Conservation (phyloP, 2,113 vertebrate genomes). For the Pipra filicauda region DNA sequence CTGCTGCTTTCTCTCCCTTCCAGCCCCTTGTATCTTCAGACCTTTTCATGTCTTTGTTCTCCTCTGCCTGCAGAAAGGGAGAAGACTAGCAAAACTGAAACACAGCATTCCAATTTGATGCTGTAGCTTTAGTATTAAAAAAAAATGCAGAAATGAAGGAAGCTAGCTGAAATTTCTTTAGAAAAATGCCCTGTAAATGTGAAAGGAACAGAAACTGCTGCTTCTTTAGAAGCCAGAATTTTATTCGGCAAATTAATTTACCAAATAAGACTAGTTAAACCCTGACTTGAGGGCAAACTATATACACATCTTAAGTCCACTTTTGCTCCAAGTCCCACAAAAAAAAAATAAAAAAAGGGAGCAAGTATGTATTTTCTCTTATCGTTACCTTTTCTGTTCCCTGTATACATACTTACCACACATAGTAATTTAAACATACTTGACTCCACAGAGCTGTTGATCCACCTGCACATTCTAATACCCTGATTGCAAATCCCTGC, state of each 20-base stretch:
- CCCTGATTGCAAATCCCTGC: background rate
- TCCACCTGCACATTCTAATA: background rate
- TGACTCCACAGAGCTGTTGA: background rate
- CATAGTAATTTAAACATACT: background rate
- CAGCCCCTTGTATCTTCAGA: background rate
- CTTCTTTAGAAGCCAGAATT: background rate
- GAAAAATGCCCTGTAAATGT: background rate
- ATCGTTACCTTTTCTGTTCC: background rate
- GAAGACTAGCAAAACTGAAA: background rate
- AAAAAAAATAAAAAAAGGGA: background rate
- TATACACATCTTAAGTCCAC: background rate
- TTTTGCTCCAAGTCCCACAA: background rate
- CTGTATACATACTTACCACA: background rate
- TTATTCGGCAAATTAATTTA: background rate
- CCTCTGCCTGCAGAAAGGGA: background rate
- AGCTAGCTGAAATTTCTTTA: background rate
- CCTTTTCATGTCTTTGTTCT: background rate
- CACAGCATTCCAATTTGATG: background rate
- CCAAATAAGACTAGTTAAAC: background rate
- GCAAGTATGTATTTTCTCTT: background rate
- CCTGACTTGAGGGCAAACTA: background rate
- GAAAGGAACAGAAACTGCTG: background rate
- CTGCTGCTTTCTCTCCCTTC: background rate
- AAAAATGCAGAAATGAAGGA: background rate
- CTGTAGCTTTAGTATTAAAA: background rate